Evolutionary conservation across 1,140 invertebrate species (phyloP).

Genomic region (Hyposmocoma kahamanoa): DNA sequence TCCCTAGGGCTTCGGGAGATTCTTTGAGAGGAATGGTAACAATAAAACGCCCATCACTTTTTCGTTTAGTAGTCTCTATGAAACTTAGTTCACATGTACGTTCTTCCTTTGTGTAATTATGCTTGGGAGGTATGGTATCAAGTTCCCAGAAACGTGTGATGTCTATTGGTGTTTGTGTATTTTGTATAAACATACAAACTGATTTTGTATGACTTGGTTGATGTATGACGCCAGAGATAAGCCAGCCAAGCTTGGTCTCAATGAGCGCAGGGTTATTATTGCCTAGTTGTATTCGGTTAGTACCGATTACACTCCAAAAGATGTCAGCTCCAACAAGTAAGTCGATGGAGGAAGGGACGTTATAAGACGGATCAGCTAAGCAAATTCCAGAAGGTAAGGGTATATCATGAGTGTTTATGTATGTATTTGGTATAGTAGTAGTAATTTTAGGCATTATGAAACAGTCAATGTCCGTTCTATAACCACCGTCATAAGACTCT

Average conservation of each 20-base stretch:
- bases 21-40: constrained; percentile 13
- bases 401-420: neutral
- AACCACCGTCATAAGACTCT: constrained; percentile 13
- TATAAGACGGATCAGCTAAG: constrained; percentile 2
- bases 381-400: constrained; percentile 1
- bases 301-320: constrained; percentile 2
- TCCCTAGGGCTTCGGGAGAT: constrained; percentile 6
- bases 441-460: constrained; percentile 1
- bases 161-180: neutral
- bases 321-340: constrained; percentile 4
- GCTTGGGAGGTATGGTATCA: constrained; percentile 3
- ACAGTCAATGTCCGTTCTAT: constrained; percentile 7
- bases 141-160: constrained; percentile 14
- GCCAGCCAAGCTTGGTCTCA: constrained; percentile 18
- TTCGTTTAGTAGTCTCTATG: constrained; percentile 4
- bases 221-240: constrained; percentile 6
- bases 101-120: constrained; percentile 8
- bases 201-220: neutral
- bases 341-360: constrained; percentile 5
- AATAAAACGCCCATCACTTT: constrained; percentile 7
- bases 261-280: constrained; percentile 6
- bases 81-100: constrained; percentile 10
- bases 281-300: constrained; percentile 1
- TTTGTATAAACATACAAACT: constrained; percentile 1
- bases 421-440: neutral